Conservation (phyloP, 2,113 vertebrate genomes). For the Peromyscus polionotus region DNA sequence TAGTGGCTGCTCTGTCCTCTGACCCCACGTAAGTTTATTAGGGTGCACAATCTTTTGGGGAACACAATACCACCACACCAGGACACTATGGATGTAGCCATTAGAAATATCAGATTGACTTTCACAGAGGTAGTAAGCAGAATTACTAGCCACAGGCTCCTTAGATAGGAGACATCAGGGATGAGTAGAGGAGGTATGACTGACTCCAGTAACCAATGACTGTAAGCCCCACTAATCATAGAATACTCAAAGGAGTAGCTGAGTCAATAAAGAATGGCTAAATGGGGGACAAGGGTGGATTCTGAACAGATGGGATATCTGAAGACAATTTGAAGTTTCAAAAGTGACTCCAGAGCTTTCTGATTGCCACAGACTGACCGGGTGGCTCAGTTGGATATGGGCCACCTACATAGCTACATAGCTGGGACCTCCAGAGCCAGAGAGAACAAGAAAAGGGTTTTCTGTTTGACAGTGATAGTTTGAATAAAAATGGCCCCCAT, state of each 20-base stretch:
- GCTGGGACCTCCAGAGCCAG: conserved; percentile 57
- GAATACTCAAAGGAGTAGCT: conserved; percentile 13
- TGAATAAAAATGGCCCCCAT: no score
- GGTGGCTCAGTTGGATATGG: conserved; percentile 37
- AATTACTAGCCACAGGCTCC: neutral
- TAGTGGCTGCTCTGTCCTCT: no score
- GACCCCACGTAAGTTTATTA: no score
- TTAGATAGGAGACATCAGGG: neutral
- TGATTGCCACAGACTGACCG: conserved; percentile 36
- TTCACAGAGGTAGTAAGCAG: neutral
- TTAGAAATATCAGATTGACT: neutral
- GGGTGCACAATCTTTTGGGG: no score
- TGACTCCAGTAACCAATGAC: neutral
- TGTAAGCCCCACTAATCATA: conserved; percentile 52
- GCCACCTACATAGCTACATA: conserved; percentile 8
- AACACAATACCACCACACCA: neutral
- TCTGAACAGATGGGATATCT: conserved; percentile 33
- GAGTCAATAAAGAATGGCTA: conserved; percentile 23
- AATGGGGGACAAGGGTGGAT: neutral
- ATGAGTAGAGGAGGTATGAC: neutral
- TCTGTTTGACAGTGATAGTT: neutral
- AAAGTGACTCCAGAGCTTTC: conserved; percentile 53
- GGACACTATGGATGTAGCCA: neutral
- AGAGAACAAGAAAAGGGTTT: conserved; percentile 14
- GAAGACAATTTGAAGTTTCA: conserved; percentile 46